Conservation (phyloP, 2,888 invertebrate species). For the Meganola albula region DNA sequence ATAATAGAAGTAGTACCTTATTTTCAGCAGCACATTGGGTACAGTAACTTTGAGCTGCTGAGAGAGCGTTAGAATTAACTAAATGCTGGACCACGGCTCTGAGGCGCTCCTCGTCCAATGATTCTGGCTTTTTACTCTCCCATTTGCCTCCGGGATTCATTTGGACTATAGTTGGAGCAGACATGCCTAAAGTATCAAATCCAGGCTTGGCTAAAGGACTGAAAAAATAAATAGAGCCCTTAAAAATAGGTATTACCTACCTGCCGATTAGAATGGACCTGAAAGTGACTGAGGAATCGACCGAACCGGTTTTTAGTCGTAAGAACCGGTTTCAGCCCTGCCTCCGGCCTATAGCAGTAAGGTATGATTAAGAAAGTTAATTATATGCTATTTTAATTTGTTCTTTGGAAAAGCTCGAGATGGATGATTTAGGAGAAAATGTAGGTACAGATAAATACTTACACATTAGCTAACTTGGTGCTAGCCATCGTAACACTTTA, state of each 20-base stretch:
- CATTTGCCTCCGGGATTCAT: conserved; percentile 62
- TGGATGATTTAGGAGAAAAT: no score
- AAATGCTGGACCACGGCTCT: conserved; percentile 52
- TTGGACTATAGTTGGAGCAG: conserved; percentile 46
- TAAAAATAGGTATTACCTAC: no score
- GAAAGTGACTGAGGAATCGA: no score
- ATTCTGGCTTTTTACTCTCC: conserved; percentile 47
- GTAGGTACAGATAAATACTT: conserved; percentile 23
- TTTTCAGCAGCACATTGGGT: conserved; percentile 50
- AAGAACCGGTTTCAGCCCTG: no score
- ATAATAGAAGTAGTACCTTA: no score
- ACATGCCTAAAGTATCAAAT: conserved; percentile 44
- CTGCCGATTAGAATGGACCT: no score
- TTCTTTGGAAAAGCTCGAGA: no score
- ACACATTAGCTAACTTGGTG: conserved; percentile 45
- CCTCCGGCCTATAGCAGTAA: no score
- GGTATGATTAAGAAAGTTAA: no score
- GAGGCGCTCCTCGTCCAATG: conserved; percentile 50
- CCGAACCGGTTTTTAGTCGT: no score
- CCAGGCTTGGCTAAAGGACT: conserved; percentile 50
- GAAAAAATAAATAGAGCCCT: no score
- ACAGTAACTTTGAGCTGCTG: conserved; percentile 61
- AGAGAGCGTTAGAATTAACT: conserved; percentile 46
- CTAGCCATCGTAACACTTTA: conserved; percentile 38
- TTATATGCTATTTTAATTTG: no score